These are phyloP conservation scores for Eupithecia pulchellata DNA, from an alignment of 2,888 invertebrate species.

Conservation along the genomic window DNA sequence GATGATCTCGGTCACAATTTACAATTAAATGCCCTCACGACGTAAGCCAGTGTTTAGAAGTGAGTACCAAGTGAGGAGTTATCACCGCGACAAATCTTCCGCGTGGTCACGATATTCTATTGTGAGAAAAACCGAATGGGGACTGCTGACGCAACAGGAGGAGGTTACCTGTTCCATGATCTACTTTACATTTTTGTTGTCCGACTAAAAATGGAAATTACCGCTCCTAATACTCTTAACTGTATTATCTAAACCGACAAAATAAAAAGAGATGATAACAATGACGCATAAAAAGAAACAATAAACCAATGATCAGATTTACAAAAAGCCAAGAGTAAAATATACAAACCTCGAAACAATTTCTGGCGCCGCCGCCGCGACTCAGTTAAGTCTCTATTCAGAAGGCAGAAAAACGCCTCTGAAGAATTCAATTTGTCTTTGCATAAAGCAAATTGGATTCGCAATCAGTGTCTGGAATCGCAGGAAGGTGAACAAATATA, in stretches of 20 bases:
- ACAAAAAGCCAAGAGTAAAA: constrained; percentile 6
- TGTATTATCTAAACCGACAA: not conserved
- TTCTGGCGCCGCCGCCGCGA: constrained; percentile 18
- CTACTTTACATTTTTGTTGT: constrained; percentile 32
- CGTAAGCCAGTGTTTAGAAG: constrained; percentile 57
- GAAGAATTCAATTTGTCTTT: constrained; percentile 31
- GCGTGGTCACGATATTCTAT: constrained; percentile 74
- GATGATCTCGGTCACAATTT: constrained; percentile 66
- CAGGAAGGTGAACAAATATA: constrained; percentile 42
- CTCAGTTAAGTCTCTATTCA: constrained; percentile 26
- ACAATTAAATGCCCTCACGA: constrained; percentile 72
- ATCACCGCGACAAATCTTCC: constrained; percentile 72
- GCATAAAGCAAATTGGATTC: constrained; percentile 41
- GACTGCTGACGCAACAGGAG: constrained; percentile 51
- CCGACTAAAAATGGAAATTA: constrained; percentile 19
- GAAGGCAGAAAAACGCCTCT: constrained; percentile 24
- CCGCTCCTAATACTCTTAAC: not conserved
- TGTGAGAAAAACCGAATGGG: constrained; percentile 78
- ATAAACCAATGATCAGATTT: constrained; percentile 13
- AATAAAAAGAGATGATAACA: not conserved
- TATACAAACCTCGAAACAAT: constrained; percentile 23
- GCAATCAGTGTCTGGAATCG: constrained; percentile 43
- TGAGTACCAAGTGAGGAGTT: constrained; percentile 62
- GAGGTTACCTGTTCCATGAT: constrained; percentile 42
- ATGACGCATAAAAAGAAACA: not conserved